Evolutionary conservation across 1,140 invertebrate genomes (phyloP).

Genomic region (Vollenhovia emeryi): DNA sequence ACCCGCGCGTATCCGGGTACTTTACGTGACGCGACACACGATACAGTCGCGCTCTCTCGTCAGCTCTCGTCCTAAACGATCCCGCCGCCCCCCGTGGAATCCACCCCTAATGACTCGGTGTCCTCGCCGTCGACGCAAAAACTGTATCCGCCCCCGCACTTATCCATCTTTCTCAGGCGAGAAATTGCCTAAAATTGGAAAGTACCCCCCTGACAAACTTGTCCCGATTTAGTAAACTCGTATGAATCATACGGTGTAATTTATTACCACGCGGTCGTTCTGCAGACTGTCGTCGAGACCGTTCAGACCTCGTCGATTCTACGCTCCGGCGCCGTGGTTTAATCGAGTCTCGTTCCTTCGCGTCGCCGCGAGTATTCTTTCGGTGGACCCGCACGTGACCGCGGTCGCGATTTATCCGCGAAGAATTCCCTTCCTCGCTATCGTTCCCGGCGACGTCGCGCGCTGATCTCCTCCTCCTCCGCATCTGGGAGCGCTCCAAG

Average conservation of each 20-base stretch:
- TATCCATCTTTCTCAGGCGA: conserved; percentile 19
- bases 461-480: conserved; percentile 60
- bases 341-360: neutral
- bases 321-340: neutral
- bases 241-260: neutral
- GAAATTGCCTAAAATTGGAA: conserved; percentile 36
- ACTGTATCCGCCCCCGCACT: conserved; percentile 16
- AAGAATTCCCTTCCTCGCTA: neutral
- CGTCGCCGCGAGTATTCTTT: conserved; percentile 6
- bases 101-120: conserved; percentile 61
- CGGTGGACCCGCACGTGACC: conserved; percentile 47
- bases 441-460: conserved; percentile 25
- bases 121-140: conserved; percentile 45
- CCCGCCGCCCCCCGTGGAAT: conserved; percentile 30
- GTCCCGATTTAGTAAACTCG: neutral
- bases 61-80: conserved; percentile 50
- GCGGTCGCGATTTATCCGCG: conserved; percentile 22
- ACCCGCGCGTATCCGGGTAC: conserved; percentile 77
- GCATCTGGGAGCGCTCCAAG: conserved; percentile 71
- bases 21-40: conserved; percentile 61
- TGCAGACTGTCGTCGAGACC: neutral
- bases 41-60: conserved; percentile 48
- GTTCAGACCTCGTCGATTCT: conserved; percentile 41
- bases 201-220: neutral
- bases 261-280: neutral